Base-by-base conservation (phyloP, 2,888 invertebrate genomes). In the Boloria selene region DNA sequence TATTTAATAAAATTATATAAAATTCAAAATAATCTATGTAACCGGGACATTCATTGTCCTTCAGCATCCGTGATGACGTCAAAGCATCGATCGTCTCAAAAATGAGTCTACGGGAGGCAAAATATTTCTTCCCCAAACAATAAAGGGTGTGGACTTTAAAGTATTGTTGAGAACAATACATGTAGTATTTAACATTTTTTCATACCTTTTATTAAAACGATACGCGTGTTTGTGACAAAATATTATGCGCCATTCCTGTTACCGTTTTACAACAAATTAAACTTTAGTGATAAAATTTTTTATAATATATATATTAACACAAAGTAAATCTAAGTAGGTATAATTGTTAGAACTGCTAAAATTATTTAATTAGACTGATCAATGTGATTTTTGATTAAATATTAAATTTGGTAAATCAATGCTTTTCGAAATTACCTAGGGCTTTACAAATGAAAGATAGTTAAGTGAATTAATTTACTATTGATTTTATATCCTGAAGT, bases 11-110 rank as follows among this genome's bases (percentile, higher is more conserved):
- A 31, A 38, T 0, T 0, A 45, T 45, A 45, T 3, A 26, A 45
- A 22, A 13, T 18, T 42, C 42, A 26, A 52, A 45, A 62, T 55
- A 65, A 55, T 47, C 47, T 22, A n/a, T n/a, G n/a, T 58, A 44
- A 64, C 51, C 49, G 44, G 56, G 58, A 13, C 61, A 45, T 51
- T 50, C 65, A 54, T 65, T 63, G 60, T 61, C 71, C 63, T 67
- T 64, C 68, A 68, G 64, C 85, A 84, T 83, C 84, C 82, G 74
- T 71, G 65, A 81, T 90, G 90, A 90, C 90, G 90, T 90, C 89
- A 90, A 71, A 78, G 79, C 80, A 90, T 90, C 90, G 91, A 91
- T 90, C 90, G 85, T 67, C 64, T 77, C 79, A 62, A 68, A 68
- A 65, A 54, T 58, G 78, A 79, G 76, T 77, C 79, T 79, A 75